Conservation (phyloP, 2,888 invertebrate genomes). For the Drepanosiphum platanoidis region DNA sequence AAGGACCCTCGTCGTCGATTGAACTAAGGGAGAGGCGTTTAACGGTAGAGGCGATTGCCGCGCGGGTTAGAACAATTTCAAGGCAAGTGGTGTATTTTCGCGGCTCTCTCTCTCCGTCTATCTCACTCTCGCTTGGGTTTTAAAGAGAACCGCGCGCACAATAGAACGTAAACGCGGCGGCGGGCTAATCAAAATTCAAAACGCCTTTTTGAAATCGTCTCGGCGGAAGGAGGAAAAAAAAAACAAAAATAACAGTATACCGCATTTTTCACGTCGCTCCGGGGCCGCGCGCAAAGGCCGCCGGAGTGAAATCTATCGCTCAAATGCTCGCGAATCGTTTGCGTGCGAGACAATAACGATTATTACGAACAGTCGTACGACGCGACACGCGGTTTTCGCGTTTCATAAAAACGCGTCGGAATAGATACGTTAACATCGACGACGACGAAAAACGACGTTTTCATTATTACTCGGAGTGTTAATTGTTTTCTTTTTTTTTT, state of each 20-base stretch:
- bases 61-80: neutral
- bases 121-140: neutral
- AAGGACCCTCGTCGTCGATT: constrained; percentile 1
- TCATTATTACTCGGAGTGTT: too few relatives aligned
- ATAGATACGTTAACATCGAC: too few relatives aligned
- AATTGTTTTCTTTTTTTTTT: too few relatives aligned
- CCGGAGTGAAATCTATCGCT: neutral
- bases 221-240: neutral
- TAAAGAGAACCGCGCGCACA: neutral
- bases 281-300: neutral
- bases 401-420: too few relatives aligned
- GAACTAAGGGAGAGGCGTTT: neutral
- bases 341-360: neutral
- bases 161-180: neutral
- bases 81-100: neutral
- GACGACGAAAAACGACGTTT: too few relatives aligned
- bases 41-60: neutral
- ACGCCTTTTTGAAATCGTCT: neutral
- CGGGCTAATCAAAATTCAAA: neutral
- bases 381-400: too few relatives aligned
- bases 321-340: neutral
- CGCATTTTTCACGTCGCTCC: neutral
- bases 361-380: neutral
- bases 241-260: neutral
- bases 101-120: neutral